phyloP scores from a whole-genome alignment of 2,888 invertebrate genomes.

The Acholoe squamosa region DNA sequence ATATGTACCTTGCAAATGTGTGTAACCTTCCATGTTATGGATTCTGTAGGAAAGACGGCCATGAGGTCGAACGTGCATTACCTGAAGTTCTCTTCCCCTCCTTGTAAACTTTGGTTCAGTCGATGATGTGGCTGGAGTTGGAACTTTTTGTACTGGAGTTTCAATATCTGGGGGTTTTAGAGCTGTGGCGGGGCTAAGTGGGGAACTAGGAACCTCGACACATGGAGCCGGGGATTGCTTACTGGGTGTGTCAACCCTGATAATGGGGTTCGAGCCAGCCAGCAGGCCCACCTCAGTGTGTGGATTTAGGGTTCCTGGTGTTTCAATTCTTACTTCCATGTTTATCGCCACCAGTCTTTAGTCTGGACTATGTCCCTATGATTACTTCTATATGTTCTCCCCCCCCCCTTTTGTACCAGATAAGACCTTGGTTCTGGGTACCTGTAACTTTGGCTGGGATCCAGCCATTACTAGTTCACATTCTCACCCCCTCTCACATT shows the following conservation, averaged over 20 bases:
- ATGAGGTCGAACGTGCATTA: too few species aligned
- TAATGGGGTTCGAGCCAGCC: too few species aligned
- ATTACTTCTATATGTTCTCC: background rate
- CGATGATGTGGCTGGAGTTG: background rate
- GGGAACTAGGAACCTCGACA: background rate
- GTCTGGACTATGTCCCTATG: background rate
- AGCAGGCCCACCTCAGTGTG: too few species aligned
- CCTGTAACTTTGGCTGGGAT: background rate
- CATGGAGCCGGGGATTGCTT: background rate
- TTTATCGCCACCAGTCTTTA: background rate
- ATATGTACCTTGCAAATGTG: too few species aligned
- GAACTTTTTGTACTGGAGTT: background rate
- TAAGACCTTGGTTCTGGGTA: background rate
- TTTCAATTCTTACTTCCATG: background rate
- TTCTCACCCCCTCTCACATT: background rate
- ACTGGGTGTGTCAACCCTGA: too few species aligned
- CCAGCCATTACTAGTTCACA: background rate
- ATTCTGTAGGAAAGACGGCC: background rate
- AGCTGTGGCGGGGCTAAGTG: background rate
- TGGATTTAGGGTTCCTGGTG: too few species aligned
- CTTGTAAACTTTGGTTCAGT: background rate
- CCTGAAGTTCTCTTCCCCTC: background rate
- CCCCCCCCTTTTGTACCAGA: background rate
- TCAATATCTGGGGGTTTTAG: background rate
- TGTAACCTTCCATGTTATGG: background rate